phyloP scores from a whole-genome alignment of 2,113 vertebrate genomes.

The Merops nubicus region DNA sequence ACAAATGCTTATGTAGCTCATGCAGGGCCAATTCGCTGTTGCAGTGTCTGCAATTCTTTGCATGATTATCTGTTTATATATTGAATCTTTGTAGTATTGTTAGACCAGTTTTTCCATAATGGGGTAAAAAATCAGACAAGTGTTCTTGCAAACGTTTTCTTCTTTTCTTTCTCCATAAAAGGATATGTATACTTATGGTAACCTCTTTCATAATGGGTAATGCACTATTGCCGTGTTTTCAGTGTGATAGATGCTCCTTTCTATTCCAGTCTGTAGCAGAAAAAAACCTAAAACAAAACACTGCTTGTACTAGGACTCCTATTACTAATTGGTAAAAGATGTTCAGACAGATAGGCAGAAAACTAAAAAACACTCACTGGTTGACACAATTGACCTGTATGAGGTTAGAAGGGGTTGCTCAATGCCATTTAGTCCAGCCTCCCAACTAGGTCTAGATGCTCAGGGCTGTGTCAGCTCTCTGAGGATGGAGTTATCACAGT shows the following conservation, averaged over 20 bases:
- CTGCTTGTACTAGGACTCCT: background rate
- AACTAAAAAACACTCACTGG: background rate
- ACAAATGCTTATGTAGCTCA: background rate
- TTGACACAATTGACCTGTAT: background rate
- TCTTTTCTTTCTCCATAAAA: constrained; percentile 53
- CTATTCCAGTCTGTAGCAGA: background rate
- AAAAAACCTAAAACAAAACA: background rate
- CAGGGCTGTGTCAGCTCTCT: background rate
- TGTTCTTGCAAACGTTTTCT: constrained; percentile 1
- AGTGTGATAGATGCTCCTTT: constrained; percentile 4
- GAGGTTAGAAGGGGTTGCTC: background rate
- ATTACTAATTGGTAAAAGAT: background rate
- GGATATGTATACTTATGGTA: background rate
- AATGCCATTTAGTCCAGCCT: background rate
- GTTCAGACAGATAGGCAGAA: background rate
- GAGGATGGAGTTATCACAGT: background rate
- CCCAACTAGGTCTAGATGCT: background rate
- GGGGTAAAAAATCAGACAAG: constrained; percentile 31
- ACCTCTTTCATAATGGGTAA: background rate
- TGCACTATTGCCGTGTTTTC: background rate
- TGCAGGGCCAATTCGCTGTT: background rate
- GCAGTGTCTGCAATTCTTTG: constrained; percentile 6
- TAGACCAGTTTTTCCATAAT: constrained; percentile 35
- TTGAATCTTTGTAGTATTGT: constrained; percentile 33
- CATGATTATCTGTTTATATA: constrained; percentile 20